phyloP scores from a whole-genome alignment of 2,113 vertebrate genomes.

The Lepidothrix coronata region DNA sequence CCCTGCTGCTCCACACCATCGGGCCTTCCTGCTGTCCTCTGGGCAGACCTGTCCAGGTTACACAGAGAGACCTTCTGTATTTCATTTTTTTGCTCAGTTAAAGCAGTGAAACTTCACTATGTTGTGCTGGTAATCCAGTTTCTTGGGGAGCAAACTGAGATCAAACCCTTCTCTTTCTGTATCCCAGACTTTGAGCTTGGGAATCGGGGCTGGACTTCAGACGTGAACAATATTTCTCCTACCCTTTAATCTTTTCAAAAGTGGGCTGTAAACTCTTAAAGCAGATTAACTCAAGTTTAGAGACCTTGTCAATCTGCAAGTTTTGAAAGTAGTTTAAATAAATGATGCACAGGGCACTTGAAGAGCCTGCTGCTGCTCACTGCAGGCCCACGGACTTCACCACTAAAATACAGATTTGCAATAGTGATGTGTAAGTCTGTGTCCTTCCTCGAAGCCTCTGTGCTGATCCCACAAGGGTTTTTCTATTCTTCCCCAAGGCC shows the following conservation, averaged over 20 bases:
- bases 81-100: neutral
- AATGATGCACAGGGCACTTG: neutral
- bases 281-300: neutral
- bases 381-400: neutral
- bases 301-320: neutral
- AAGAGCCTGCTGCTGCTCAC: neutral
- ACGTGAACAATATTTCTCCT: neutral
- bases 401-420: neutral
- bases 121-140: rapidly evolving
- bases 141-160: neutral
- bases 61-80: rapidly evolving
- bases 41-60: rapidly evolving
- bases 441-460: neutral
- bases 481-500: neutral
- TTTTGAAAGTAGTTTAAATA: neutral
- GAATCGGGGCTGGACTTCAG: neutral
- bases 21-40: rapidly evolving
- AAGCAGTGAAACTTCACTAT: neutral
- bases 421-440: neutral
- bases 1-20: neutral
- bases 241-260: neutral
- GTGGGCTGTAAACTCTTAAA: neutral
- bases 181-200: neutral
- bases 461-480: neutral
- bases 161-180: neutral